Evolutionary conservation across 2,797 vertebrate genomes (phyloP).

Genomic region (Lepilemur septentrionalis): DNA sequence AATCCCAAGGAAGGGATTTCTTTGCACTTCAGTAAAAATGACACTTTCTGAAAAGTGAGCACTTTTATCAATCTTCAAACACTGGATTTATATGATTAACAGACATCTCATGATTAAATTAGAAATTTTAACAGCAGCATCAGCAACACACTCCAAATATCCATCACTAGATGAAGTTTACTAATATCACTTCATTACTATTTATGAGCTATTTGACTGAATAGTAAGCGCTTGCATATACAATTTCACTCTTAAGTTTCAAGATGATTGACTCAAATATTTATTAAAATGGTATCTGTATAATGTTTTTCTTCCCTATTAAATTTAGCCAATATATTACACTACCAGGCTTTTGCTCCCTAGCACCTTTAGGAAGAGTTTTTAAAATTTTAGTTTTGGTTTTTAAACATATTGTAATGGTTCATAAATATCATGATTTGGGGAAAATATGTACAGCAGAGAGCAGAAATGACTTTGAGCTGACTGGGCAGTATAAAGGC

Average conservation of each 20-base stretch:
- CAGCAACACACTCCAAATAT: not conserved
- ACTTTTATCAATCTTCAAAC: not conserved
- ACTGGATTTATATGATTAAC: not conserved
- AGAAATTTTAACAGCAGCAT: not conserved
- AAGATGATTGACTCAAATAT: not conserved
- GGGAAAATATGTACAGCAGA: not conserved
- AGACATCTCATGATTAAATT: not conserved
- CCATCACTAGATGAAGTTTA: not conserved
- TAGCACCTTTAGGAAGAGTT: not conserved
- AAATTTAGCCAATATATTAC: not conserved
- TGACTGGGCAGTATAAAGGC: not conserved
- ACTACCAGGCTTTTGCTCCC: not conserved
- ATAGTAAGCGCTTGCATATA: not conserved
- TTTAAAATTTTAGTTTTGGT: not conserved
- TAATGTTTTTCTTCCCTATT: not conserved
- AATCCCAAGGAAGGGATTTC: not conserved
- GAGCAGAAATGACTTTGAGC: not conserved
- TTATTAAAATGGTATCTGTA: not conserved
- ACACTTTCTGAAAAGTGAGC: not conserved
- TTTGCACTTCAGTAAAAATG: not conserved
- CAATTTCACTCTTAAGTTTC: not conserved
- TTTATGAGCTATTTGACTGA: conserved; percentile 7
- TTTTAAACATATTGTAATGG: not conserved
- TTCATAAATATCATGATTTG: not conserved
- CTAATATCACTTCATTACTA: not conserved